Conservation (phyloP, 2,888 invertebrate genomes). For the Imbricaverruca yamaguchii region DNA sequence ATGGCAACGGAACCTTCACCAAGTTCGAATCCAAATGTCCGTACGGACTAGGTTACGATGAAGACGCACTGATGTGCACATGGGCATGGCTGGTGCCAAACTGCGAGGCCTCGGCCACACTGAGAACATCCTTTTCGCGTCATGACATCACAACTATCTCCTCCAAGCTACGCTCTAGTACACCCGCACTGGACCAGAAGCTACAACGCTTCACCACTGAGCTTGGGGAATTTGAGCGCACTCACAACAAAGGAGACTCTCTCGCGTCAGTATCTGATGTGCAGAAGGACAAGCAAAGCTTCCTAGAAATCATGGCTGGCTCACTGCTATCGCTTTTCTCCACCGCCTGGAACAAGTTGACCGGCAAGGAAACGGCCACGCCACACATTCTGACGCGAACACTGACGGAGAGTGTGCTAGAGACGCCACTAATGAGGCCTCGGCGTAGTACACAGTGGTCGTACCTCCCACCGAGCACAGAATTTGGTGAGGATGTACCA, state of each 20-base stretch:
- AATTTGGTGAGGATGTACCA: neutral
- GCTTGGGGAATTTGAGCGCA: neutral
- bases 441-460: neutral
- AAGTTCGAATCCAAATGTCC: conserved; percentile 77
- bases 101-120: conserved; percentile 50
- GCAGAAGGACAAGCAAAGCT: neutral
- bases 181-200: neutral
- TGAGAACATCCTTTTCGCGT: neutral
- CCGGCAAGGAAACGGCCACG: neutral
- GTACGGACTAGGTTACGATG: conserved; percentile 68
- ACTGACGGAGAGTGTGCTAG: neutral
- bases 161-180: too few relatives aligned
- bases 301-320: neutral
- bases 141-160: neutral
- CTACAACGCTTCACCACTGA: neutral
- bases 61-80: conserved; percentile 59
- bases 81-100: conserved; percentile 70
- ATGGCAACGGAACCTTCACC: conserved; percentile 44
- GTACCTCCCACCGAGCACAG: neutral
- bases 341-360: neutral
- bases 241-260: neutral
- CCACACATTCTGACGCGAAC: neutral
- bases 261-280: neutral
- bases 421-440: neutral
- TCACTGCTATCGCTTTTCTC: neutral